Evolutionary conservation across 2,797 vertebrate genomes (phyloP), one percentile per base, ranked within the genome.

Genomic region (Paratrypauchen microcephalus): DNA sequence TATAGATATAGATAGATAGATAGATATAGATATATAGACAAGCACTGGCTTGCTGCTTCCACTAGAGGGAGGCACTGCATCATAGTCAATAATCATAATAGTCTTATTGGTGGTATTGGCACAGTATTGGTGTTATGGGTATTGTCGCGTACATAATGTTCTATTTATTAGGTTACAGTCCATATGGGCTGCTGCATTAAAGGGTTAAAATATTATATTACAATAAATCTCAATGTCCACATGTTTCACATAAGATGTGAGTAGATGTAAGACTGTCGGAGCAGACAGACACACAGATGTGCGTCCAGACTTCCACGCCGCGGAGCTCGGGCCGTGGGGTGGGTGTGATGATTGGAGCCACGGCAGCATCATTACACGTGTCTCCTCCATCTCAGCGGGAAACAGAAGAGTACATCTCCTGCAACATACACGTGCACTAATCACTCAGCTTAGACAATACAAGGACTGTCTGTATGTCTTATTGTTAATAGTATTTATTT

Each of bases 51-150:
- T 36, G 59, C 72, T 1, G 11, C 66, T 3, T 71, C 83, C 89
- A 87, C 82, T 81, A 90, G 88, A 82, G 87, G 86, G 87, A 52
- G 74, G 61, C 85, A 81, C 30, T 73, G 77, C 12, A 75, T 78
- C 47, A 48, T 48, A 19, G 32, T 60, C 58, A 21, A 23, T 2
- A n/a, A 58, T 57, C 24, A 56, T 6, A 56, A 2, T 24, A 57
- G 6, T 55, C 41, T 36, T 45, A 13, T 11, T 26, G 36, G 3
- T 4, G 28, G 28, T 45, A 13, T 32, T 32, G 32, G 32, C 32
- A 6, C 32, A 6, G 32, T 32, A 9, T 36, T 36, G 32, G 32
- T 36, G 7, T 36, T 36, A 36, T 32, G 32, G 32, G 1, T 36
- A 36, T 36, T 9, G 32, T 5, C 24, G 23, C 3, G 21, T 3